phyloP scores from a whole-genome alignment of 2,113 vertebrate genomes.

The Coptodon bakossiorum region DNA sequence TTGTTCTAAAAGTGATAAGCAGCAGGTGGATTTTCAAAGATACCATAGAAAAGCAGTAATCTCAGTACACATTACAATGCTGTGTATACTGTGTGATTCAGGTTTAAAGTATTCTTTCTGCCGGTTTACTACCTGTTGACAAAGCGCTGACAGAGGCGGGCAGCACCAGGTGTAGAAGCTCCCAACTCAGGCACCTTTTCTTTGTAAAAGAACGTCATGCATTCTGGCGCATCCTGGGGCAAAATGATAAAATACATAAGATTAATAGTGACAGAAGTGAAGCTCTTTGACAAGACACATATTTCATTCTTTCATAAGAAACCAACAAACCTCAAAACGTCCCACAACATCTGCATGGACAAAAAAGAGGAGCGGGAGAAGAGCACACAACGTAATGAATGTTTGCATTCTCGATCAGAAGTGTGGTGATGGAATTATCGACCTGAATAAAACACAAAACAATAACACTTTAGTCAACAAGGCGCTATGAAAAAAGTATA shows the following conservation, averaged over 20 bases:
- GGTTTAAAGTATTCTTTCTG: neutral
- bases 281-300: neutral
- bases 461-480: neutral
- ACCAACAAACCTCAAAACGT: slow-evolving; percentile 43
- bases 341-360: slow-evolving; percentile 48
- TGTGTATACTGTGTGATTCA: neutral
- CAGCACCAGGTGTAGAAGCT: neutral
- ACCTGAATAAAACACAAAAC: neutral
- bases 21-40: neutral
- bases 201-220: slow-evolving; percentile 65
- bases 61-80: neutral
- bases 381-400: neutral
- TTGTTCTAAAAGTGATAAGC: neutral
- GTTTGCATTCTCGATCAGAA: slow-evolving; percentile 21
- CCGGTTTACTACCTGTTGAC: slow-evolving; percentile 38
- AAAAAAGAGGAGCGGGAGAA: slow-evolving; percentile 16
- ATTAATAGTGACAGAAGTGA: neutral
- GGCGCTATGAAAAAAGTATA: rapidly evolving
- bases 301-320: neutral
- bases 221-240: slow-evolving; percentile 48
- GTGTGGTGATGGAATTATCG: neutral
- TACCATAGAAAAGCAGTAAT: neutral
- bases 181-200: slow-evolving; percentile 60
- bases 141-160: slow-evolving; percentile 63
- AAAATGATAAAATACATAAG: neutral